phyloP scores from a whole-genome alignment of 2,888 invertebrate species.

The Patella pellucida region DNA sequence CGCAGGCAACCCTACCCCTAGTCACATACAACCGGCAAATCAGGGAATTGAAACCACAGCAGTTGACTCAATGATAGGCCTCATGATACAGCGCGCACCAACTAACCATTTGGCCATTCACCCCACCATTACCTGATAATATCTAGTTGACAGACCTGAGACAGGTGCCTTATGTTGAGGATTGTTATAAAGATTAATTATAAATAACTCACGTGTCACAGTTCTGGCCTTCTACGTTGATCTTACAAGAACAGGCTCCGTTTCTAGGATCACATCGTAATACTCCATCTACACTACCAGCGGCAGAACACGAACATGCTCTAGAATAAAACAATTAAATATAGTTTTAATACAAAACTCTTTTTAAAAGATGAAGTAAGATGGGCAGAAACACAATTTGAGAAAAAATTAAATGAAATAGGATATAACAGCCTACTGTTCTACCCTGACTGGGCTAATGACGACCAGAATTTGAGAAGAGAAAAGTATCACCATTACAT shows the following conservation, averaged over 20 bases:
- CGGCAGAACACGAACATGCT: conserved; percentile 87
- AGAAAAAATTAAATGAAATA: not conserved
- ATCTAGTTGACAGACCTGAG: too few species aligned
- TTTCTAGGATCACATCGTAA: conserved; percentile 87
- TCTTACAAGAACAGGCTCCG: conserved; percentile 76
- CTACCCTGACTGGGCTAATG: not conserved
- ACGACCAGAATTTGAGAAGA: not conserved
- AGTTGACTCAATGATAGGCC: too few species aligned
- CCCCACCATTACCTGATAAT: too few species aligned
- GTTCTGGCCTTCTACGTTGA: conserved; percentile 93
- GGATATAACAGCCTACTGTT: too few species aligned
- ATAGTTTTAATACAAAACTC: not conserved
- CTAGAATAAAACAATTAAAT: conserved; percentile 72
- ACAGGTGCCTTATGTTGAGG: too few species aligned
- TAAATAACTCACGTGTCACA: conserved; percentile 82
- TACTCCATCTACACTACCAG: conserved; percentile 85
- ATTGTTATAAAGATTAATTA: too few species aligned
- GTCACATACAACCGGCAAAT: too few species aligned
- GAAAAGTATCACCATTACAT: not conserved
- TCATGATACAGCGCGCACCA: too few species aligned
- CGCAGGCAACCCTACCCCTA: too few species aligned
- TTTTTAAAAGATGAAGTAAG: not conserved
- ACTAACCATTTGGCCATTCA: too few species aligned
- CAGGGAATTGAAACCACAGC: too few species aligned
- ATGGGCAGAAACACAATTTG: too few species aligned